phyloP scores from a whole-genome alignment of 2,888 invertebrate species.

The Pseudolycoriella hygida region DNA sequence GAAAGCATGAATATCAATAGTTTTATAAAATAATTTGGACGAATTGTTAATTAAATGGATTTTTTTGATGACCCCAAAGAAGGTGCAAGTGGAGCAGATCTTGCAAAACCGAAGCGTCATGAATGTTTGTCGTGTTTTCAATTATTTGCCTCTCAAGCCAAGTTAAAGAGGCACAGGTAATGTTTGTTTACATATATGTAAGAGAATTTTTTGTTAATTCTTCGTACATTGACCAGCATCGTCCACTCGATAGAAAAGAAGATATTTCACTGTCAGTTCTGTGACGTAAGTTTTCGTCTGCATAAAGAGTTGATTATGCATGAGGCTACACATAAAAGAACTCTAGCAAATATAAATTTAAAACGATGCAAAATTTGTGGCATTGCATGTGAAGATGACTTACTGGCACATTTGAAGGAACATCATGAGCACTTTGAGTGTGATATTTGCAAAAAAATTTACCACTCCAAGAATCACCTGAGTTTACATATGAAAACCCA shows the following conservation, averaged over 20 bases:
- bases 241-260: not conserved
- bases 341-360: not conserved
- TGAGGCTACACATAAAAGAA: not conserved
- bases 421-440: constrained; percentile 1
- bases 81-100: too few species aligned
- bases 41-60: too few species aligned
- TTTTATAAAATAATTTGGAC: too few species aligned
- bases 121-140: too few species aligned
- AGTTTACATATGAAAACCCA: constrained; percentile 3
- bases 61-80: too few species aligned
- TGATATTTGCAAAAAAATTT: constrained; percentile 3
- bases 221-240: not conserved
- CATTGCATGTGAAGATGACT: not conserved
- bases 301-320: not conserved
- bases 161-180: too few species aligned
- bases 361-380: not conserved
- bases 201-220: too few species aligned
- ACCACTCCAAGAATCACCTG: constrained; percentile 2
- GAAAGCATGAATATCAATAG: too few species aligned
- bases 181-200: too few species aligned
- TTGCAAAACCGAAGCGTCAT: too few species aligned
- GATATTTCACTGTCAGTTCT: not conserved
- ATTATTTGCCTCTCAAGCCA: too few species aligned
- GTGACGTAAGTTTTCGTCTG: not conserved
- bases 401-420: not conserved